These are phyloP conservation scores for Oxyruncus cristatus DNA, from an alignment of 2,113 vertebrate genomes.

Conservation along the genomic window DNA sequence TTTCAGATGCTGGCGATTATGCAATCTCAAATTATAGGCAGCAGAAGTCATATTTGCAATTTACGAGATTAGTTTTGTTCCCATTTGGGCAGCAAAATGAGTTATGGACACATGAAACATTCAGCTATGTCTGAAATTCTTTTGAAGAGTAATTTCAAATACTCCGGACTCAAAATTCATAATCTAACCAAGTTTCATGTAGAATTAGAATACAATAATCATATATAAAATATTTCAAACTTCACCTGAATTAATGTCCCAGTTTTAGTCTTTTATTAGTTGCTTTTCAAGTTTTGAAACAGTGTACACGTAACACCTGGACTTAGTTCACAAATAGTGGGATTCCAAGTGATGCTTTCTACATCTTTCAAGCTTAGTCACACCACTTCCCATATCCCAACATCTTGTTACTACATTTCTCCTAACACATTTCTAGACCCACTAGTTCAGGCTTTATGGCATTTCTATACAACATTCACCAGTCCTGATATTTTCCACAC, in stretches of 20 bases:
- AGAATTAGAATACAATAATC: background rate
- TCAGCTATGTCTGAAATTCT: background rate
- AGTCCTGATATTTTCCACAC: background rate
- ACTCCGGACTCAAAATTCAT: background rate
- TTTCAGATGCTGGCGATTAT: background rate
- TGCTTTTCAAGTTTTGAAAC: background rate
- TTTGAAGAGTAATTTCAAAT: background rate
- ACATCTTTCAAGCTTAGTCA: background rate
- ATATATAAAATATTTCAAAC: background rate
- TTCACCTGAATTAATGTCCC: background rate
- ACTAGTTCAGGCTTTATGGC: background rate
- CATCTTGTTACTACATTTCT: constrained; percentile 26
- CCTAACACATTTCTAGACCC: background rate
- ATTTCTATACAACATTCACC: background rate
- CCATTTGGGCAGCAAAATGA: background rate
- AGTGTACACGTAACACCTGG: background rate
- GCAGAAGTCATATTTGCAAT: background rate
- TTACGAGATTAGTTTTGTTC: background rate
- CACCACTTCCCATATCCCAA: background rate
- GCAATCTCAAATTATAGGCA: background rate
- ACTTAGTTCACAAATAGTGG: background rate
- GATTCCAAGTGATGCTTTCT: background rate
- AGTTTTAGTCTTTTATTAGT: background rate
- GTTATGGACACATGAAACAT: background rate
- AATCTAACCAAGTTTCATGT: background rate